Base-by-base conservation (phyloP, 2,888 invertebrate genomes). In the Sarcophaga carnaria region DNA sequence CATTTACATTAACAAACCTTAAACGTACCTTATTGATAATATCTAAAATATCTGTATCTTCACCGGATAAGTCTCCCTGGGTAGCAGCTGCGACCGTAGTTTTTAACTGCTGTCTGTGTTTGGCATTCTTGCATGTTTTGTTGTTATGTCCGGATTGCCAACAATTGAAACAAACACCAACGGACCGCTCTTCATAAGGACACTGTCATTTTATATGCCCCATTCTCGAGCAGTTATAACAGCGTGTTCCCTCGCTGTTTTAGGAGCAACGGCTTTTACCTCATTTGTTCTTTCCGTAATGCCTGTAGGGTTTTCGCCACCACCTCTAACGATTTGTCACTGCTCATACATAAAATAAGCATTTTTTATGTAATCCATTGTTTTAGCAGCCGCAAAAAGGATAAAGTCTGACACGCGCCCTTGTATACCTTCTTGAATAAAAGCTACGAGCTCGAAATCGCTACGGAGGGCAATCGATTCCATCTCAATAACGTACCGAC, bases 401-500 rank as follows among this genome's bases (percentile, higher is more conserved):
- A 75, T 71, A 45, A 17, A 74, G 5, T 74, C 60, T 17, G n/a
- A 12, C 14, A 85, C 54, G 54, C 85, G 82, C 25, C 80, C 78
- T 22, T 85, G 80, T 25, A 86, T 62, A 17, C 86, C 85, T 47
- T 88, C 77, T 66, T 83, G 80, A 17, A 88, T 75, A 77, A 88
- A 86, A 14, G 84, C 86, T 47, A 88, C 83, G 12, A 82, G 79
- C 79, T 88, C 84, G 47, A 83, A 84, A 59, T 81, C 81, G 25
- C 78, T 81, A 20, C 88, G 84, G 12, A 67, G 64, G 5, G 85
- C 82, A 45, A 86, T 78, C 8, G 86, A 76, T 66, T 88, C 85
- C 81, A 86, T 82, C 60, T 88, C 88, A 74, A 84, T 82, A 72
- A 88, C 62, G 25, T 86, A 88, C 22, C 84, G 69, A 2, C 86